phyloP scores from a whole-genome alignment of 2,113 vertebrate species.

The Pseudopipra pipra region DNA sequence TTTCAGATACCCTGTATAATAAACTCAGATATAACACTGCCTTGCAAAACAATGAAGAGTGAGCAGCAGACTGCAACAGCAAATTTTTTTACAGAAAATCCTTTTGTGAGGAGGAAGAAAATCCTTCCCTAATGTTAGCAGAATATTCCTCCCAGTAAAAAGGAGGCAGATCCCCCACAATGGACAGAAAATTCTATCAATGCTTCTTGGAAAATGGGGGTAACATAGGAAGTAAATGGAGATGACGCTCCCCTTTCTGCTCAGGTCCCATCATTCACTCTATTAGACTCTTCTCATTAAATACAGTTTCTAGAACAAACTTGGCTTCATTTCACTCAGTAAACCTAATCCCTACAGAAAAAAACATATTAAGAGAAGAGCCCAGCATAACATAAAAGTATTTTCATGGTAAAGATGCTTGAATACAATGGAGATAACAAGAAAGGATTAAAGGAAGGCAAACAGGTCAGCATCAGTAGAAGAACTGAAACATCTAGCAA shows the following conservation, averaged over 20 bases:
- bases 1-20: not conserved
- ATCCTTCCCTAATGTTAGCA: not conserved
- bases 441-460: not conserved
- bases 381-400: not conserved
- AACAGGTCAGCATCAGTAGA: not conserved
- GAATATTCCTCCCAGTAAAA: not conserved
- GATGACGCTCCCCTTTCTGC: not conserved
- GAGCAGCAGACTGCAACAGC: not conserved
- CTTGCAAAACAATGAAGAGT: not conserved
- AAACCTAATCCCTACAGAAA: not conserved
- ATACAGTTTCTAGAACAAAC: not conserved
- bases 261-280: not conserved
- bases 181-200: not conserved
- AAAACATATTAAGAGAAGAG: not conserved
- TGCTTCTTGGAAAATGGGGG: not conserved
- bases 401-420: not conserved
- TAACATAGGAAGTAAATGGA: not conserved
- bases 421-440: not conserved
- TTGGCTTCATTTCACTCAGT: not conserved
- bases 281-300: not conserved
- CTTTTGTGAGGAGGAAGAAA: not conserved
- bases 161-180: not conserved
- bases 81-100: not conserved
- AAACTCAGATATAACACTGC: not conserved
- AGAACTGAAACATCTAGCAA: not conserved